Percentiles rank a stretch among this genome's conserved stretches.
These are phyloP conservation scores for Nothoprocta perdicaria DNA, from an alignment of 2,113 vertebrate species.

Conservation along the genomic window DNA sequence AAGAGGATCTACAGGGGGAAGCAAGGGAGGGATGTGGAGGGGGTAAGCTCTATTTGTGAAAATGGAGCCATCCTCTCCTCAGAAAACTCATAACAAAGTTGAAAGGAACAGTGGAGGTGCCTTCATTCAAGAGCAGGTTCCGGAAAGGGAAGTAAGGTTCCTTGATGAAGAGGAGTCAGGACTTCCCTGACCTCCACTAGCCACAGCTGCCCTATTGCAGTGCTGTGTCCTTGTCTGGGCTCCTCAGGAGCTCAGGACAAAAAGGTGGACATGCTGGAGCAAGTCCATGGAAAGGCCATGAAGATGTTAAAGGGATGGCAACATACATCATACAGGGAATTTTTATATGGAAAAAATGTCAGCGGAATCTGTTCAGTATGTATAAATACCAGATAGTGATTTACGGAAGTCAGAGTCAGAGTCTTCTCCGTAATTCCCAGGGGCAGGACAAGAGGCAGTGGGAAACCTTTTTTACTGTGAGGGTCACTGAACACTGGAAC, in stretches of 20 bases:
- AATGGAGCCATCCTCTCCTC: not conserved
- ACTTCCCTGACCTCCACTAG: not conserved
- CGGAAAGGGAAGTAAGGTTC: not conserved
- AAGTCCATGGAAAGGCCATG: not conserved
- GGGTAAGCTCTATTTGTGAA: not conserved
- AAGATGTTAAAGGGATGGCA: not conserved
- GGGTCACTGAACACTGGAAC: too few relatives aligned
- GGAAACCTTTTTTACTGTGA: too few relatives aligned
- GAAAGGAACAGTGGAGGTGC: not conserved
- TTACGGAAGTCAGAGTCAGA: too few relatives aligned
- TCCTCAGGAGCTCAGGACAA: not conserved
- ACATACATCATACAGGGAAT: not conserved
- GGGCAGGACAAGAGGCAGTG: too few relatives aligned
- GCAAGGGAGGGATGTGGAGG: rapidly evolving
- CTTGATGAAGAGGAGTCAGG: not conserved
- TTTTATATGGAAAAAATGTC: not conserved
- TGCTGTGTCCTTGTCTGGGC: not conserved
- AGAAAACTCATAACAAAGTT: not conserved
- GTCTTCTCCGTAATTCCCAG: too few relatives aligned
- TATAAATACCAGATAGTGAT: not conserved
- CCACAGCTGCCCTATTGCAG: not conserved
- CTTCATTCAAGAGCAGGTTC: not conserved
- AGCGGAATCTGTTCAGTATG: not conserved
- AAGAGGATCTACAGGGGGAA: not conserved
- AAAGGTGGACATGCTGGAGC: not conserved